phyloP scores from a whole-genome alignment of 2,113 vertebrate genomes.

The Aleadryas rufinucha region DNA sequence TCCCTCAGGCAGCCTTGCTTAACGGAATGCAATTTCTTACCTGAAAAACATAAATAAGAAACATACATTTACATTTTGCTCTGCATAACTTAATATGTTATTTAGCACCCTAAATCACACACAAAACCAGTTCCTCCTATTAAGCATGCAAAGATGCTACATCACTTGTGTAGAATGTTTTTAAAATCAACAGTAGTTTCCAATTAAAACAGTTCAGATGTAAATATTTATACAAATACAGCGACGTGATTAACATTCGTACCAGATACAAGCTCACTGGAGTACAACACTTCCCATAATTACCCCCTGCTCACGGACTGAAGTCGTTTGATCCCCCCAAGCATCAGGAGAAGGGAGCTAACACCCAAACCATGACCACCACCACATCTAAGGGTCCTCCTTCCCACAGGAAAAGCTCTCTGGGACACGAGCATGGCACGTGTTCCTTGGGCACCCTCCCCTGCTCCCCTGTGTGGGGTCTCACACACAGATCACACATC shows the following conservation, averaged over 20 bases:
- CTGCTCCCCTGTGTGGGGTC: background rate
- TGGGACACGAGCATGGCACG: fast-evolving
- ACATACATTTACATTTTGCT: slow-evolving; percentile 68
- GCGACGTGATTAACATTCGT: slow-evolving; percentile 2
- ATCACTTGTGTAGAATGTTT: slow-evolving; percentile 26
- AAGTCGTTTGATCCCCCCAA: background rate
- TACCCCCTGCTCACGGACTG: background rate
- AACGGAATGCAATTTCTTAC: slow-evolving; percentile 78
- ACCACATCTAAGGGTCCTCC: background rate
- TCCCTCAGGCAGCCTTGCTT: slow-evolving; percentile 71
- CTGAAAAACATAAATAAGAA: slow-evolving; percentile 78
- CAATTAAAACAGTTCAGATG: slow-evolving; percentile 49
- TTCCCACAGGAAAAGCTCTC: background rate
- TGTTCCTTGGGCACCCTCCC: fast-evolving
- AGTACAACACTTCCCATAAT: background rate
- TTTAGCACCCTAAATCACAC: slow-evolving; percentile 53
- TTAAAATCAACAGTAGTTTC: slow-evolving; percentile 50
- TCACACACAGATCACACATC: background rate
- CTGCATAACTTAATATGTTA: slow-evolving; percentile 61
- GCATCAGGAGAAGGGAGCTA: background rate
- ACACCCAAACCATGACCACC: background rate
- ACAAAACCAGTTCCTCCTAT: slow-evolving; percentile 42
- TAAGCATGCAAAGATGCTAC: slow-evolving; percentile 22
- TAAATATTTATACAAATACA: slow-evolving; percentile 40
- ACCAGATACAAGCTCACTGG: background rate